Evolutionary conservation across 2,797 vertebrate species (phyloP).

Genomic region (Telmatherina bonti): DNA sequence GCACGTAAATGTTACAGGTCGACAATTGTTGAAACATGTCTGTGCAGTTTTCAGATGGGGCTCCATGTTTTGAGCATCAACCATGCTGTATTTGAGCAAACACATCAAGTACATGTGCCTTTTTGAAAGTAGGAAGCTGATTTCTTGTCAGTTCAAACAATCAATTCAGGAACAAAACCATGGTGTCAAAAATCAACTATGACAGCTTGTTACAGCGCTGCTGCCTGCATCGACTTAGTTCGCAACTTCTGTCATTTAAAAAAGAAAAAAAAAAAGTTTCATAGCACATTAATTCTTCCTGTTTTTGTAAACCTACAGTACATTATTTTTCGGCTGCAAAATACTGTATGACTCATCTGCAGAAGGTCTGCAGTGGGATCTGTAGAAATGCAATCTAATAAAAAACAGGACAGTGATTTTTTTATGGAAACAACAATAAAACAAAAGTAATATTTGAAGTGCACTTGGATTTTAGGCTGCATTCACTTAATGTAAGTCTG

Average conservation of each 20-base stretch:
- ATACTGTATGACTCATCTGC: conserved; percentile 45
- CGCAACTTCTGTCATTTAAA: background rate
- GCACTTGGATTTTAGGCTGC: conserved; percentile 16
- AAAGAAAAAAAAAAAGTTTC: background rate
- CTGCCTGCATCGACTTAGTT: conserved; percentile 7
- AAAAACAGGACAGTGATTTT: conserved; percentile 5
- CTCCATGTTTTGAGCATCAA: background rate
- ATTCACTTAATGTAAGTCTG: background rate
- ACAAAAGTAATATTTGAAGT: conserved; percentile 26
- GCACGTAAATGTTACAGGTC: conserved; percentile 1
- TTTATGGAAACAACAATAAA: conserved; percentile 12
- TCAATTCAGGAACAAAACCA: background rate
- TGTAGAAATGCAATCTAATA: conserved; percentile 19
- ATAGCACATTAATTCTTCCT: conserved; percentile 8
- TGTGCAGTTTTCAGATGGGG: background rate
- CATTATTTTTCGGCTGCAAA: conserved; percentile 18
- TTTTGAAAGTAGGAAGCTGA: background rate
- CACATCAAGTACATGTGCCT: background rate
- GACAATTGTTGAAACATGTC: background rate
- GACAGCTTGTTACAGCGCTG: background rate
- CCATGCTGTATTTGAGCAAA: background rate
- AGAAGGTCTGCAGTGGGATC: conserved; percentile 44
- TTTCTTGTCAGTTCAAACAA: conserved; percentile 12
- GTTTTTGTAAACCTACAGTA: conserved; percentile 18
- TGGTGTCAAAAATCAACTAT: background rate